Base-by-base conservation (phyloP, 1,140 invertebrate genomes). In the Adelges cooleyi region DNA sequence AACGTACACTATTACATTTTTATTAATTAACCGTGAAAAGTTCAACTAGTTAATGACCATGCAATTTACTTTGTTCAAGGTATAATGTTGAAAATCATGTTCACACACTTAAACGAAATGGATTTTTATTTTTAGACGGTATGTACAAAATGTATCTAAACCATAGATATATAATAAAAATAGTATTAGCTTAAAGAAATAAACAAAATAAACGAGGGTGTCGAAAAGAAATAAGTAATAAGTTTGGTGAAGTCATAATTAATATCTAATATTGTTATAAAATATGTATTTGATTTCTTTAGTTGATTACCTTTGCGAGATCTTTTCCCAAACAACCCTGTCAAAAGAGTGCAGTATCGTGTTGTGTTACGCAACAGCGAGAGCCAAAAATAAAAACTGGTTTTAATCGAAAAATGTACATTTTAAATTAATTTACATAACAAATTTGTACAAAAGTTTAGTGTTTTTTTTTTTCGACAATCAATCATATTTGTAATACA, bases 241-340 rank as follows among this genome's bases (percentile, higher is more conserved):
- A 72, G 72, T 33, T 6, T 33, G 5, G 11, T 6, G 29, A 33
- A 33, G 5, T 33, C 29, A 6, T 33, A 33, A 33, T 6, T 33
- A 33, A 6, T 33, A 33, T 33, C 5, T 33, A 73, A 69, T 72
- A 71, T n/a, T 75, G 73, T 75, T 72, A 72, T 71, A 71, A 71
- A 71, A 70, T 68, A 44, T 46, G 46, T 52, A 65, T 66, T 66
- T 66, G 49, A 68, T 69, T 62, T 62, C 23, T 27, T 44, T 46
- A 62, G 42, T 62, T 66, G n/a, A 66, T 70, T 72, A 72, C 71
- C 71, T 72, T 69, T 87, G 83, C 88, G 86, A 82, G 86, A 89
- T 86, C 86, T 86, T 88, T 89, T 89, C 85, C 86, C 86, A 88
- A 88, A 89, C 83, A 88, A 85, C 82, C 86, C 86, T 89, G 79